Conservation (phyloP, 1,140 invertebrate species). For the Palaemon carinicauda region DNA sequence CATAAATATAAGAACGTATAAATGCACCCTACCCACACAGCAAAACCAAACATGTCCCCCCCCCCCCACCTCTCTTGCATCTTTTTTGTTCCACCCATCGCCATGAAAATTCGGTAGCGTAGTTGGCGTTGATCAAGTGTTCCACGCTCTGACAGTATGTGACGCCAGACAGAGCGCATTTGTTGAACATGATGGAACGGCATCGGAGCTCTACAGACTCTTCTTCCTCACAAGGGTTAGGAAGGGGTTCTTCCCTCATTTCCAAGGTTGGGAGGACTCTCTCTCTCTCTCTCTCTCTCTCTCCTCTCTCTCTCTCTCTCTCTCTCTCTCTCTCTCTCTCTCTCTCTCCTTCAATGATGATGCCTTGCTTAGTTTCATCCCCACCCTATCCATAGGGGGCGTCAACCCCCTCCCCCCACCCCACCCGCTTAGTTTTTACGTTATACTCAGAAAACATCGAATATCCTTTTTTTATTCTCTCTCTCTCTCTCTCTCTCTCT, state of each 20-base stretch:
- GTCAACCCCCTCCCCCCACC: not conserved
- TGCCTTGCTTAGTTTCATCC: not conserved
- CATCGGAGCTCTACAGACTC: too few species aligned
- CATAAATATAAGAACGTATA: too few species aligned
- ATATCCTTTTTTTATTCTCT: not conserved
- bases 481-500: not conserved
- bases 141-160: too few species aligned
- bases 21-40: not conserved
- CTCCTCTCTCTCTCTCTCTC: not conserved
- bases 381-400: not conserved
- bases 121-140: too few species aligned
- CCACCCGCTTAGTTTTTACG: not conserved
- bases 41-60: too few species aligned
- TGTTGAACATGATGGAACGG: too few species aligned
- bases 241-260: not conserved
- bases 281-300: not conserved
- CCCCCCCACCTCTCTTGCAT: too few species aligned
- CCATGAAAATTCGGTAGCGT: too few species aligned
- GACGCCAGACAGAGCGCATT: too few species aligned
- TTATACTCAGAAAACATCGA: not conserved
- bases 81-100: too few species aligned
- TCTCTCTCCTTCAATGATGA: not conserved
- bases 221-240: not conserved
- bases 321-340: not conserved
- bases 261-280: not conserved